These are phyloP conservation scores for Phthorimaea operculella DNA, from an alignment of 1,140 invertebrate species.

Conservation along the genomic window DNA sequence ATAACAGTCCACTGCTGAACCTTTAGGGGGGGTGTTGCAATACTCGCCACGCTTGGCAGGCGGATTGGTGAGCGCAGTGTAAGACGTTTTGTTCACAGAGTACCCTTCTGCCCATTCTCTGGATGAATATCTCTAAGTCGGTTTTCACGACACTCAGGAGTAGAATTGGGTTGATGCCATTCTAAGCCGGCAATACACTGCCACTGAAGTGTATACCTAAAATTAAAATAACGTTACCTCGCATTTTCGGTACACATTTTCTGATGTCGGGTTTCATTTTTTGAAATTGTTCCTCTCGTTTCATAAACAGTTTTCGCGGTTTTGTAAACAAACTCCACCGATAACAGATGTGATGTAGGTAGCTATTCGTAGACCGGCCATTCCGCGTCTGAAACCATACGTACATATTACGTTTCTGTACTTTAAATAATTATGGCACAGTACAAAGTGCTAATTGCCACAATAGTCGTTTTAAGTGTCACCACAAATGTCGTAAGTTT, in stretches of 20 bases:
- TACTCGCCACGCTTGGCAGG: too few relatives aligned
- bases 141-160: too few relatives aligned
- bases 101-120: too few relatives aligned
- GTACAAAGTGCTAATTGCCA: not conserved
- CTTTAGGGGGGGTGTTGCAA: too few relatives aligned
- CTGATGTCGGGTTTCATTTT: not conserved
- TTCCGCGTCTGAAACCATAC: not conserved
- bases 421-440: slow-evolving; percentile 15
- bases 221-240: too few relatives aligned
- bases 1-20: too few relatives aligned
- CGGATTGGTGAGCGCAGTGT: too few relatives aligned
- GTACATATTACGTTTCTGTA: not conserved
- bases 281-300: not conserved
- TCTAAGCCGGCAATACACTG: too few relatives aligned
- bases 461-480: slow-evolving; percentile 7
- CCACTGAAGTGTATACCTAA: too few relatives aligned
- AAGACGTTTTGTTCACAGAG: too few relatives aligned
- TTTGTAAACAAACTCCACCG: not conserved
- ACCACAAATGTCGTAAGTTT: slow-evolving; percentile 9
- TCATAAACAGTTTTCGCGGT: not conserved
- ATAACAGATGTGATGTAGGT: not conserved
- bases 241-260: not conserved
- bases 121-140: too few relatives aligned
- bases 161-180: too few relatives aligned
- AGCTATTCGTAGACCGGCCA: not conserved